Evolutionary conservation across 2,888 invertebrate genomes (phyloP).

Genomic region (Laspeyria flexula): DNA sequence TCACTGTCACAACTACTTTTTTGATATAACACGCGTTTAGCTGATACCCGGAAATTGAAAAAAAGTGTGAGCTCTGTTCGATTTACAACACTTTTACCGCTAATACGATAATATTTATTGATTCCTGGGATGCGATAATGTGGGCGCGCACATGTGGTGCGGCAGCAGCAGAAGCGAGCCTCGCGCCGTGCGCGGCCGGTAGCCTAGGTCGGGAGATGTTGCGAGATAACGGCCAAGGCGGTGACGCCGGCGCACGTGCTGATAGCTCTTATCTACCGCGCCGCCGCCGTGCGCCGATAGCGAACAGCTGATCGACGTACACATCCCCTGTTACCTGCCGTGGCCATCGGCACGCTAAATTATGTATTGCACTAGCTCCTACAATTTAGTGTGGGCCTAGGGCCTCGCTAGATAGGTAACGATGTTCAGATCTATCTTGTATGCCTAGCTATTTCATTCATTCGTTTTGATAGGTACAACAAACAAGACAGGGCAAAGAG

Average conservation of each 20-base stretch:
- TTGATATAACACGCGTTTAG: conserved; percentile 30
- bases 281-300: conserved; percentile 22
- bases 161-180: conserved; percentile 1
- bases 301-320: conserved; percentile 48
- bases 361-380: too few species aligned
- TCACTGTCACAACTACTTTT: conserved; percentile 59
- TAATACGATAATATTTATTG: conserved; percentile 68
- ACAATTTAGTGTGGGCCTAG: too few species aligned
- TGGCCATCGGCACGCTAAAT: too few species aligned
- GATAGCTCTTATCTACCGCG: conserved; percentile 52
- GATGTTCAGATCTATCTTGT: too few species aligned
- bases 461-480: too few species aligned
- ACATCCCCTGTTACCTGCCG: conserved; percentile 9
- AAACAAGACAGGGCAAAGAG: too few species aligned
- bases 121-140: conserved; percentile 54
- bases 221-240: conserved; percentile 46
- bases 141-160: conserved; percentile 26
- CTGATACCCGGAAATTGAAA: conserved; percentile 57
- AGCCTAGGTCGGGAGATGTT: conserved; percentile 60
- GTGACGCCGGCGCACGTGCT: conserved; percentile 49
- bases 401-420: too few species aligned
- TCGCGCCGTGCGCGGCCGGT: conserved; percentile 21
- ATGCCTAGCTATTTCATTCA: too few species aligned
- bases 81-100: conserved; percentile 57
- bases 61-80: conserved; percentile 35